Base-by-base conservation (phyloP, 2,888 invertebrate species). In the Cryptocephalus primarius region DNA sequence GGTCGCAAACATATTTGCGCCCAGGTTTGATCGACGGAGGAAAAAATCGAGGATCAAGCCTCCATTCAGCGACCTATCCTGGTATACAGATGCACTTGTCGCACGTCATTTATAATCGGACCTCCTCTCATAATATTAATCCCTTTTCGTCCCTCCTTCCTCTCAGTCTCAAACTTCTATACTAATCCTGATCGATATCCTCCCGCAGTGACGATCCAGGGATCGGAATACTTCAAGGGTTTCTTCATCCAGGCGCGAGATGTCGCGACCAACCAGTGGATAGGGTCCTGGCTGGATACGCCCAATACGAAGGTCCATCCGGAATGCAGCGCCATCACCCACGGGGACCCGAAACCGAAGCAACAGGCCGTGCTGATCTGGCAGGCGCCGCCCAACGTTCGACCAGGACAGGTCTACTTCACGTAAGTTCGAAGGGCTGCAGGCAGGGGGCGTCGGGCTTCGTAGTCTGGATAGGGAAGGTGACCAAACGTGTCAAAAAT, bases 181-280 rank as follows among this genome's bases (percentile, higher is more conserved):
- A 22, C 22, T 22, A 22, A 22, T 22, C 22, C 22, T 2, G 6
- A 22, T 22, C 22, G 22, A 22, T 22, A 36, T 36, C 6, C 12
- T 12, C 36, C 55, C 56, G 11, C 53, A 67, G 66, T 67, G 22
- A 62, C 60, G 8, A 64, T 67, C 39, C 62, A 62, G 45, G 66
- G 68, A 10, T 38, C 49, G 1, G 76, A 75, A 11, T 69, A 79
- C 1, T 88, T 88, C 71, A 83, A 85, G 58, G 88, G 88, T n/a
- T 88, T 88, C 74, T 85, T 88, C 68, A 70, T 88, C 40, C 88
- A 88, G 71, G 88, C 85, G 1, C 79, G 88, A 38, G 86, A 88
- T 57, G 77, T 75, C 9, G 75, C 78, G 48, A 78, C 79, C 1
- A 76, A 86, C 61, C 75, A 81, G 51, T 88, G 88, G 88, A 73